These are phyloP conservation scores for Callyntrura sp. DNA, from an alignment of 2,888 invertebrate genomes.

Conservation along the genomic window DNA sequence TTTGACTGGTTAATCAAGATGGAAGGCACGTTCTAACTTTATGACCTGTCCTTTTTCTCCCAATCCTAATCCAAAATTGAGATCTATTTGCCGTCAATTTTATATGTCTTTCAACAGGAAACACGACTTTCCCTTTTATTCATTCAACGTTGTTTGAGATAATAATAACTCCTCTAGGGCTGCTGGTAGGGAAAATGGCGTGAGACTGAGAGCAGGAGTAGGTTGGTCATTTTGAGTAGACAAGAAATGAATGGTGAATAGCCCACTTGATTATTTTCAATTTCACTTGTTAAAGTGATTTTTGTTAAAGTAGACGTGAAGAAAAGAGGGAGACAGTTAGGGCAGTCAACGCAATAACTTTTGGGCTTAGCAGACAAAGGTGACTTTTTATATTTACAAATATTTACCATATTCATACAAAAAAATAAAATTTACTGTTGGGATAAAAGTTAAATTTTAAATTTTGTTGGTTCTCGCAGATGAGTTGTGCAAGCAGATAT, in stretches of 20 bases:
- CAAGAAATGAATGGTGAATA: conserved; percentile 64
- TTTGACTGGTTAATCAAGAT: conserved; percentile 76
- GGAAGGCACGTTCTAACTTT: conserved; percentile 82
- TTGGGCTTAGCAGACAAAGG: neutral
- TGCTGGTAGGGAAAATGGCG: neutral
- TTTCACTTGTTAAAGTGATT: conserved; percentile 69
- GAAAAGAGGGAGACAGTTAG: neutral
- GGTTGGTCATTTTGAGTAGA: conserved; percentile 57
- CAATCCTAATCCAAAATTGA: conserved; percentile 82
- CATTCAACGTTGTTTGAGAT: conserved; percentile 57
- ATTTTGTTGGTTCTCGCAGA: neutral
- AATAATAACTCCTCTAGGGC: conserved; percentile 1
- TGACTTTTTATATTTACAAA: neutral
- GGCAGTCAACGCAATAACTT: conserved; percentile 36
- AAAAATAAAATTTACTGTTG: neutral
- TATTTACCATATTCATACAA: too few species aligned
- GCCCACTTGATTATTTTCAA: conserved; percentile 73
- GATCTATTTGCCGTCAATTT: conserved; percentile 82
- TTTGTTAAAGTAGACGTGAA: conserved; percentile 6
- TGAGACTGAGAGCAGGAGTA: neutral
- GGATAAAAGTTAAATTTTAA: neutral
- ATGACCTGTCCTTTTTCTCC: conserved; percentile 81
- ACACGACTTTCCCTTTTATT: conserved; percentile 71
- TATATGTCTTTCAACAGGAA: conserved; percentile 76
- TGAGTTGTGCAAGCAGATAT: neutral